These are phyloP conservation scores for Symphodus melops DNA, from an alignment of 2,113 vertebrate species.

Conservation along the genomic window DNA sequence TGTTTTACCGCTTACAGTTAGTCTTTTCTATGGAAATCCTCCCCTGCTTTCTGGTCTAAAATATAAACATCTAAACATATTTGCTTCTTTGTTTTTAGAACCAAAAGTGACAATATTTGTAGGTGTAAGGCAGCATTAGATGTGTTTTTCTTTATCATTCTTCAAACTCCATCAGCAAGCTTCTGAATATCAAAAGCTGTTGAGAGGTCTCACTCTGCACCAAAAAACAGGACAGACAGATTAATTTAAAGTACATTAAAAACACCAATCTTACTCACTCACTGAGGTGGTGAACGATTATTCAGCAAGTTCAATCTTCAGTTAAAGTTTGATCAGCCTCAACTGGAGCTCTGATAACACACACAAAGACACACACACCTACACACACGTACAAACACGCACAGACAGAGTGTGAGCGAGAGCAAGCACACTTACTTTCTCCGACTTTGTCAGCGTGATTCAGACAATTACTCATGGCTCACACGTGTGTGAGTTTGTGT, in stretches of 20 bases:
- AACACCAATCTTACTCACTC: neutral
- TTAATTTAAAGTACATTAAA: neutral
- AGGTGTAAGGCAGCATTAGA: too few species aligned
- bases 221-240: neutral
- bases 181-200: neutral
- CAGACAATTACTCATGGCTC: constrained; percentile 63
- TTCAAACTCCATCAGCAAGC: neutral
- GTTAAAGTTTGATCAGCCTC: neutral
- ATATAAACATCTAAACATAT: too few species aligned
- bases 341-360: constrained; percentile 24
- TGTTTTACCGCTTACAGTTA: too few species aligned
- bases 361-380: too few species aligned
- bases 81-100: too few species aligned
- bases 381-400: neutral
- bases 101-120: too few species aligned
- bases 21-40: too few species aligned
- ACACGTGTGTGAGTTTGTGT: constrained; percentile 35
- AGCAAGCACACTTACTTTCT: constrained; percentile 36
- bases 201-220: neutral
- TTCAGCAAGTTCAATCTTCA: neutral
- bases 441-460: constrained; percentile 49
- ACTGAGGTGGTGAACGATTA: neutral
- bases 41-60: too few species aligned
- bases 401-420: constrained; percentile 26
- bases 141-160: neutral